Base-by-base conservation (phyloP, 2,113 vertebrate species). In the Paramisgurnus dabryanus region DNA sequence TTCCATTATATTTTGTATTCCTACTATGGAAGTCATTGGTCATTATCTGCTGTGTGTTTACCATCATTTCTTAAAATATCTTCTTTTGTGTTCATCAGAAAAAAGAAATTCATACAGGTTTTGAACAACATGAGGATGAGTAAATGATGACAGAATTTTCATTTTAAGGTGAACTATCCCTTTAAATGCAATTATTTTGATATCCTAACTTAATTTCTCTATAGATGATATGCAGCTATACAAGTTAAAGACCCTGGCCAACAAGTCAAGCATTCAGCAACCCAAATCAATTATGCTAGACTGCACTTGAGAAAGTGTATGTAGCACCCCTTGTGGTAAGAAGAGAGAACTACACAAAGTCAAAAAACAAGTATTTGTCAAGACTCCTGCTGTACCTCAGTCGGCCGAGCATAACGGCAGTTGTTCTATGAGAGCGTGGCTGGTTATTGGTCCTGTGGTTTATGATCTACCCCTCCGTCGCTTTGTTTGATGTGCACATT, bases 401-500 rank as follows among this genome's bases (percentile, higher is more conserved):
- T 22, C 57, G 7, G 7, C 43, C 66, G 75, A 68, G 15, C 76
- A 57, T 71, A 71, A 76, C 18, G 13, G 7, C 66, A 70, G 78
- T 80, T 58, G 53, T 75, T 77, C 27, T 77, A 27, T 76, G 22
- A 70, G 69, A 70, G 65, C 34, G 71, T 50, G 53, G 71, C 39
- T 76, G 39, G 53, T 80, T 71, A 76, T 8, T 76, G 66, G 47
- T 68, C 70, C 64, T 69, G 64, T 55, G 72, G 67, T 83, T 80
- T 80, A 76, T 18, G 66, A 27, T 61, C 76, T 66, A 57, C 34
- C 5, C 53, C 63, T 39, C 70, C 7, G 39, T 41, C 60, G 3
- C n/a, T 40, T 27, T 66, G 79, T 74, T 80, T 80, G 70, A 80
- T 66, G 69, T 80, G 70, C 40, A 67, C 18, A 43, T 75, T 61